Evolutionary conservation across 37 sponge, comb jelly and placozoan genomes (phyloP), one percentile per base, ranked within the genome.

Genomic region (Beroe forskalii): DNA sequence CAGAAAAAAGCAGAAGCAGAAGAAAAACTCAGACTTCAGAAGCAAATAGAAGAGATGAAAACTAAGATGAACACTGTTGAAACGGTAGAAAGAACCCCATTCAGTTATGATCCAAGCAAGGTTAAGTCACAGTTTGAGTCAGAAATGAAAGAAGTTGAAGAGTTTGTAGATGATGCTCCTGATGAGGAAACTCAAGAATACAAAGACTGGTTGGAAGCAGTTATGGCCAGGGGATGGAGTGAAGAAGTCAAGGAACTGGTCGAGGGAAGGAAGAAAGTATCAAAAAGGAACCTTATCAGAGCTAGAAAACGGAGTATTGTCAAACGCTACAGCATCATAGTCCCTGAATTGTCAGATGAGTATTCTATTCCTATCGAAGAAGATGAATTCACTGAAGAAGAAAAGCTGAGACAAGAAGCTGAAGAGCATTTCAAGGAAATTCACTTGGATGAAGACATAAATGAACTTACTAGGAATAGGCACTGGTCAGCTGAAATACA

Each of bases 231-330:
- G 0, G 86, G 86, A 1, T 80, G 86, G 86, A 80, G 30, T 43
- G 86, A 80, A 20, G 55, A 80, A 48, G 86, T 80, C 1, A 80
- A 80, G 31, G 86, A 80, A 38, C 86, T 80, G 17, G 86, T 80
- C 24, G 37, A 32, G 17, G 86, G 55, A 48, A 80, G 86, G 86
- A 80, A 80, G 86, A 80, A 80, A 27, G 86, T 80, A 43, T 38
- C 86, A 0, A 80, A 80, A 43, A 27, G 40, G 19, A 80, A 80
- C 27, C 55, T 80, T 24, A 23, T 80, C 22, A 80, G 86, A 80
- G 86, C 86, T 19, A 80, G 86, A 80, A 80, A 80, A 37, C 28
- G 86, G 55, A 80, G 86, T 43, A 80, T 80, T 80, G 86, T 80
- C n/a, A 80, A 37, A 43, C 12, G 86, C 6, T 80, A 80, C 55